A percentile compares a stretch with the other conserved stretches of the same genome.
Evolutionary conservation across 1,140 invertebrate genomes (phyloP).

Genomic region (Chrysoperla carnea): DNA sequence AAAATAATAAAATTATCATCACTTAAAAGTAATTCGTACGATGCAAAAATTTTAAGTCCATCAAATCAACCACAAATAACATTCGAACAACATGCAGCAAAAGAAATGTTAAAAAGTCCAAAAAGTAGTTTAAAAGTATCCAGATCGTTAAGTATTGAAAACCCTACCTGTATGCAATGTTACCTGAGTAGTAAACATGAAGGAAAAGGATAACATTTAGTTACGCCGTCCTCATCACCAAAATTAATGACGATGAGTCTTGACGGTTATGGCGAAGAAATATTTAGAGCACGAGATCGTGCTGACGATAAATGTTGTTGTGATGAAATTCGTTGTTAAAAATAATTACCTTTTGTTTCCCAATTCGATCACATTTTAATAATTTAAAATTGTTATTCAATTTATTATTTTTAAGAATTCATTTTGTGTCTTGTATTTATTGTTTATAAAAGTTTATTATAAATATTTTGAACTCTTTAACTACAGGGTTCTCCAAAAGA

Average conservation of each 20-base stretch:
- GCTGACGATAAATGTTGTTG: slow-evolving; percentile 18
- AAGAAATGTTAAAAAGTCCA: background rate
- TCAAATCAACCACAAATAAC: background rate
- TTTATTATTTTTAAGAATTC: too few relatives aligned
- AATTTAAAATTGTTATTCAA: too few relatives aligned
- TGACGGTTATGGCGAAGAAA: slow-evolving; percentile 22
- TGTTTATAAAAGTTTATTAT: too few relatives aligned
- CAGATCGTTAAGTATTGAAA: slow-evolving; percentile 26
- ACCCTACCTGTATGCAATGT: slow-evolving; percentile 46
- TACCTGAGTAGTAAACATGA: slow-evolving; percentile 36
- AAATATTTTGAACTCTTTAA: too few relatives aligned
- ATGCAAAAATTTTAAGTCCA: background rate
- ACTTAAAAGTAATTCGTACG: background rate
- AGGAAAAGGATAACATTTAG: slow-evolving; percentile 26
- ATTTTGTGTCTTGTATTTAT: too few relatives aligned
- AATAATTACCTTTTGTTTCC: slow-evolving; percentile 18
- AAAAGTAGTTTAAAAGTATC: slow-evolving; percentile 3
- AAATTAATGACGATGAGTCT: slow-evolving; percentile 21
- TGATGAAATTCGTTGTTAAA: slow-evolving; percentile 11
- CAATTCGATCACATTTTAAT: too few relatives aligned
- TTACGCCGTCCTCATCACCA: slow-evolving; percentile 17
- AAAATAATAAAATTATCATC: background rate
- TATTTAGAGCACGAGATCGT: slow-evolving; percentile 11
- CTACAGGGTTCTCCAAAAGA: too few relatives aligned
- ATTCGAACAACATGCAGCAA: background rate